Evolutionary conservation across 2,113 vertebrate genomes (phyloP).

Genomic region (Pagrus major): DNA sequence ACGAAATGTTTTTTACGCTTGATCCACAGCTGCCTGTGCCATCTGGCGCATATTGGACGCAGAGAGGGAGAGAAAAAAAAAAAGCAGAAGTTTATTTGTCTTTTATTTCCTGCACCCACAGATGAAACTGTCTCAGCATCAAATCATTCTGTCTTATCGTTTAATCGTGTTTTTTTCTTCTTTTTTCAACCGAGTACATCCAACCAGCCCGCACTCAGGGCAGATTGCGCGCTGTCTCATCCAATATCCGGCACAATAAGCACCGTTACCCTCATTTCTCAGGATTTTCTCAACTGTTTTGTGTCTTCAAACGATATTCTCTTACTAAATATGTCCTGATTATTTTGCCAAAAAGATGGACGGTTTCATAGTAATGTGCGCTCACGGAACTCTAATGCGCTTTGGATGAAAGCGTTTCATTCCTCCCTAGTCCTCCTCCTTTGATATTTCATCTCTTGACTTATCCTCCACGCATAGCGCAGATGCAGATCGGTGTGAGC

Average conservation of each 20-base stretch:
- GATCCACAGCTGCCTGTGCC: slow-evolving; percentile 27
- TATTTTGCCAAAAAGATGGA: not conserved
- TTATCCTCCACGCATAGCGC: not conserved
- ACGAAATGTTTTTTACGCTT: slow-evolving; percentile 15
- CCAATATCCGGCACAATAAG: not conserved
- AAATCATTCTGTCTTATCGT: not conserved
- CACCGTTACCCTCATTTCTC: rapidly evolving
- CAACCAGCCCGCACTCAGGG: not conserved
- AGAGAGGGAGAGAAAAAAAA: no score
- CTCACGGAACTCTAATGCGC: not conserved
- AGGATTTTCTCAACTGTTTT: not conserved
- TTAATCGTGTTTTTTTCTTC: not conserved
- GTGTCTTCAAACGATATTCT: no score
- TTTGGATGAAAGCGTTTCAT: slow-evolving; percentile 27
- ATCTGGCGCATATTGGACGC: slow-evolving; percentile 13
- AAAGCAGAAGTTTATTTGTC: slow-evolving; percentile 14
- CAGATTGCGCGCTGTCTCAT: not conserved
- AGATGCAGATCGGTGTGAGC: not conserved
- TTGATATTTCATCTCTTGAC: not conserved
- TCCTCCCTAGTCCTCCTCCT: not conserved
- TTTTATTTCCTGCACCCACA: not conserved
- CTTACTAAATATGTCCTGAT: not conserved
- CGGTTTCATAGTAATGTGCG: not conserved
- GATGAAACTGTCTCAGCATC: not conserved
- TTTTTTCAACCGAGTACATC: not conserved